Evolutionary conservation across 1,140 invertebrate genomes (phyloP), one percentile per base, ranked within the genome.

Genomic region (Drosophila sechellia): DNA sequence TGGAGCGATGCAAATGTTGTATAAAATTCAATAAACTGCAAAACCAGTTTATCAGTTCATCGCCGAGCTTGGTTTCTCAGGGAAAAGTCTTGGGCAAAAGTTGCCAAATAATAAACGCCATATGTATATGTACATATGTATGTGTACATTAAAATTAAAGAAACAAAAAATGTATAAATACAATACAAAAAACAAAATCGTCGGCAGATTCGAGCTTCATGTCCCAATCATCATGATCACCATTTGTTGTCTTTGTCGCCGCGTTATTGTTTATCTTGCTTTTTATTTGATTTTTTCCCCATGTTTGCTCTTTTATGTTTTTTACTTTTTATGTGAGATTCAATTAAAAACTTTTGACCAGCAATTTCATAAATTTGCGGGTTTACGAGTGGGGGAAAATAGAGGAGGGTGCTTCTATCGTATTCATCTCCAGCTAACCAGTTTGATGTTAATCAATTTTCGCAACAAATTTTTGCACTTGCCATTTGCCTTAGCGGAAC

Each of bases 361-460:
- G 70, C 61, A 79, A 83, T 86, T 85, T 86, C 55, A 75, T 64
- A 75, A 74, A 79, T 66, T 75, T 83, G 43, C 49, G 35, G 56
- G 56, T 31, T 49, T 57, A 34, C 27, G 31, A 40, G 13, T 12
- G 35, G 48, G 40, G 10, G 43, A 15, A 37, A 17, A 37, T 20
- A 35, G 15, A 12, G 31, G 46, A 20, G 25, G 25, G 22, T 35
- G 74, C 35, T 34, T 35, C 35, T 11, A 20, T 17, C 48, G 48
- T 17, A 35, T 34, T 11, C 49, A 35, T 52, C 27, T 35, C 27
- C 15, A 52, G 17, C 48, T 49, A 89, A 87, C 83, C 84, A 73
- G 84, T 87, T 83, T 87, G 70, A 78, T 87, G 83, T 87, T 87
- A 87, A 89, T 87, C 84, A 87, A 89, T 87, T 87, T 87, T 89